Base-by-base conservation (phyloP, 2,888 invertebrate species). In the Diplolepis rosae region DNA sequence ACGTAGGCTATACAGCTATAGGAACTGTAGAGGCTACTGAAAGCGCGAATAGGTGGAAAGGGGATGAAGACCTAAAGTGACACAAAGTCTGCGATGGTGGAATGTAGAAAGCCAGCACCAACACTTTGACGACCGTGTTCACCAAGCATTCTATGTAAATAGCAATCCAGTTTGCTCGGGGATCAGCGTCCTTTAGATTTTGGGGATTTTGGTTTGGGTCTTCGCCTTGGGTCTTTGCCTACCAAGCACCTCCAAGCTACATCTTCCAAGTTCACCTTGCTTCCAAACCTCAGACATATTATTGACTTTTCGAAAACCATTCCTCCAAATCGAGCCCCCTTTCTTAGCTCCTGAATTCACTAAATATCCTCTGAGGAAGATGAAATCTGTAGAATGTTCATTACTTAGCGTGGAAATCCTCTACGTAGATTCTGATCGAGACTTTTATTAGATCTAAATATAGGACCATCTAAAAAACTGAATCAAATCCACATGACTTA, bases 61-160 rank as follows among this genome's bases (percentile, higher is more conserved):
- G 68, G 42, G 39, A 61, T 35, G 39, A 39, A 7, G 61, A 61
- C 61, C 39, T 61, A 61, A 61, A 61, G 61, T 61, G 61, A 61
- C 39, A 61, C 61, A 61, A 61, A 61, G 39, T 61, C 69, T 72
- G 32, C 75, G 72, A 70, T 70, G 65, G 67, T 54, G 68, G 68
- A 73, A 73, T 68, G 54, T 71, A 39, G 70, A 71, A 77, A 77
- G 69, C 71, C 71, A 71, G 71, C 73, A 71, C 42, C 65, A 70
- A 71, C 75, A 66, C 69, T 54, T 51, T 39, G 30, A 52, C 61
- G 71, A 68, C 61, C 45, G 45, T 68, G 71, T 61, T 65, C 54
- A 52, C 71, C 75, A 66, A 67, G 75, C 70, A 78, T 78, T 82
- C 79, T 81, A 82, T 81, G 81, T 79, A 82, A 82, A 82, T 82